These are phyloP conservation scores for Melinaea menophilus DNA, from an alignment of 2,888 invertebrate species.

Conservation along the genomic window DNA sequence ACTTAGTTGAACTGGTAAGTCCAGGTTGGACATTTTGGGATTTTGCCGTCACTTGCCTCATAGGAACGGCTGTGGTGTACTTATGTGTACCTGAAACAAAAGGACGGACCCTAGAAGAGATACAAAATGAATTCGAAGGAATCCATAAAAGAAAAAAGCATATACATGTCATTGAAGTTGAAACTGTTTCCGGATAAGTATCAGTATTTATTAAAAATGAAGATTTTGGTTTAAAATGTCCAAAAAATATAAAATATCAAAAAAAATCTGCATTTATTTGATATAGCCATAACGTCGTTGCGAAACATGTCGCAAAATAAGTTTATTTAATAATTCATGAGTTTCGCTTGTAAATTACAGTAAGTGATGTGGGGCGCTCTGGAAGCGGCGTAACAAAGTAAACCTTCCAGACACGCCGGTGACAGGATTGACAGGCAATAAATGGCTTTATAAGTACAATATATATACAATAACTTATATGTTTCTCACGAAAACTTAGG, in stretches of 20 bases:
- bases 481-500: too few relatives aligned
- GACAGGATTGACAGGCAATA: too few relatives aligned
- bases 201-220: conserved; percentile 32
- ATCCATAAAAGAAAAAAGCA: conserved; percentile 63
- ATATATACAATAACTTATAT: too few relatives aligned
- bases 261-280: too few relatives aligned
- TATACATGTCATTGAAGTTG: conserved; percentile 68
- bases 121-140: conserved; percentile 74
- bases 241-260: neutral
- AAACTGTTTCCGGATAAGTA: conserved; percentile 49
- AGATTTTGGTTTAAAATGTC: conserved; percentile 34
- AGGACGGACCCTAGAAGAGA: conserved; percentile 74
- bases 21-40: conserved; percentile 81
- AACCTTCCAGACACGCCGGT: too few relatives aligned
- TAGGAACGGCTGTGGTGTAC: conserved; percentile 80
- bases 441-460: too few relatives aligned
- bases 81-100: conserved; percentile 84
- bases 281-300: too few relatives aligned
- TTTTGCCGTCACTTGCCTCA: conserved; percentile 79
- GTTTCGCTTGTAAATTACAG: too few relatives aligned
- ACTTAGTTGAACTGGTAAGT: conserved; percentile 74
- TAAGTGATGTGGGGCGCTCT: too few relatives aligned
- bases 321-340: too few relatives aligned
- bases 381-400: too few relatives aligned
- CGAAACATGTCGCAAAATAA: too few relatives aligned